phyloP scores from a whole-genome alignment of 2,797 vertebrate species.

The Lagodon rhomboides region DNA sequence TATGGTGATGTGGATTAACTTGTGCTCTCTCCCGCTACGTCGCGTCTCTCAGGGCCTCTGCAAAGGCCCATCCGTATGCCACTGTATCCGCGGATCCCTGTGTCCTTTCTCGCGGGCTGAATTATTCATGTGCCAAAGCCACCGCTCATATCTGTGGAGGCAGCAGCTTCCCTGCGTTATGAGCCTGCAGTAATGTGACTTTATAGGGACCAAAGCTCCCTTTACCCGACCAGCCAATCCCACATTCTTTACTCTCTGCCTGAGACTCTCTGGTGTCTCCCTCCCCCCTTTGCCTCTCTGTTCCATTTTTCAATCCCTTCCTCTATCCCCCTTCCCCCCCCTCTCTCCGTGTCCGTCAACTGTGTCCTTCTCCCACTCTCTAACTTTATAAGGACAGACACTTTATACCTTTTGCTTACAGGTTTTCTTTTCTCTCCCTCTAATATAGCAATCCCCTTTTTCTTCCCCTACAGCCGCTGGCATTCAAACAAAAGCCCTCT shows the following conservation, averaged over 20 bases:
- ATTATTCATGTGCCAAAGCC: constrained; percentile 80
- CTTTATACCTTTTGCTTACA: constrained; percentile 45
- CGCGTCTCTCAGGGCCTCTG: constrained; percentile 54
- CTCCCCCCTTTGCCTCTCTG: constrained; percentile 15
- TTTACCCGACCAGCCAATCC: constrained; percentile 60
- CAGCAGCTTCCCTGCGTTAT: constrained; percentile 75
- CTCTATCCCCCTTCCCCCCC: constrained; percentile 2
- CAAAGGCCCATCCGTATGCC: constrained; percentile 57
- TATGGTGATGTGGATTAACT: constrained; percentile 59
- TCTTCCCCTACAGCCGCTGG: constrained; percentile 4
- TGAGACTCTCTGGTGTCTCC: constrained; percentile 15
- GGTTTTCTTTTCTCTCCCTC: constrained; percentile 32
- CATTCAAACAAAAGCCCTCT: constrained; percentile 31
- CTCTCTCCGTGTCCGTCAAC: constrained; percentile 13
- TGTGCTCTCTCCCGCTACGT: constrained; percentile 37
- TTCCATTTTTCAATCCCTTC: constrained; percentile 46
- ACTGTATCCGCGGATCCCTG: constrained; percentile 55
- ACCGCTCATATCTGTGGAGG: constrained; percentile 76
- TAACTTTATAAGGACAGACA: constrained; percentile 40
- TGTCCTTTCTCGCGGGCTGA: constrained; percentile 69
- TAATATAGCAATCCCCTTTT: constrained; percentile 27
- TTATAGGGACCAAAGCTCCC: constrained; percentile 67
- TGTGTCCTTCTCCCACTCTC: constrained; percentile 30
- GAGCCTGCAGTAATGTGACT: constrained; percentile 67
- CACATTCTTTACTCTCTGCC: constrained; percentile 35